Conservation (phyloP, 2,888 invertebrate genomes). For the Graphium colonna region DNA sequence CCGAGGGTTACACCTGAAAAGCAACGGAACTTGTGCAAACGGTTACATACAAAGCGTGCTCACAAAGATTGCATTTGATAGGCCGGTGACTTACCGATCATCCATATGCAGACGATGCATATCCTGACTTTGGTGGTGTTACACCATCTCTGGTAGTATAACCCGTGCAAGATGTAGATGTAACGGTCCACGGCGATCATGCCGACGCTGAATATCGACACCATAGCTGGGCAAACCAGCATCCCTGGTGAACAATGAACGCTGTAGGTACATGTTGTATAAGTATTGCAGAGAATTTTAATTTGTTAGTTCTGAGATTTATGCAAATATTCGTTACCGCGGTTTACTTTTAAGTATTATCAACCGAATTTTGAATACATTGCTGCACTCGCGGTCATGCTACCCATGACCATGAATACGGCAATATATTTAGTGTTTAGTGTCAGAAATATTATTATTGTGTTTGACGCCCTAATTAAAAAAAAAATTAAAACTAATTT, state of each 20-base stretch:
- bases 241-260: slow-evolving; percentile 76
- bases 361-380: no score
- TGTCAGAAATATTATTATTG: no score
- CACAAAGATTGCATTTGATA: not conserved
- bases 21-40: slow-evolving; percentile 21
- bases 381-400: no score
- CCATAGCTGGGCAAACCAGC: slow-evolving; percentile 82
- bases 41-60: slow-evolving; percentile 26
- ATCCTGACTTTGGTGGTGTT: slow-evolving; percentile 79
- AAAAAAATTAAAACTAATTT: no score
- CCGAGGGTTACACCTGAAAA: slow-evolving; percentile 77
- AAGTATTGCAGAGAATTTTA: no score
- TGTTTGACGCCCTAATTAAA: no score
- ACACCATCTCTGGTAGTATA: slow-evolving; percentile 82
- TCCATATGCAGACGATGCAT: slow-evolving; percentile 78
- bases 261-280: no score
- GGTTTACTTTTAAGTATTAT: no score
- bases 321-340: no score
- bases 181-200: slow-evolving; percentile 83
- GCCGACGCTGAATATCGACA: slow-evolving; percentile 82
- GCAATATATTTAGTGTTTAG: no score
- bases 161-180: slow-evolving; percentile 82
- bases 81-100: slow-evolving; percentile 64
- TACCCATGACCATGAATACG: no score
- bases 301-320: no score